phyloP scores from a whole-genome alignment of 64 coral and sea anemone genomes.

The Pocillopora verrucosa region DNA sequence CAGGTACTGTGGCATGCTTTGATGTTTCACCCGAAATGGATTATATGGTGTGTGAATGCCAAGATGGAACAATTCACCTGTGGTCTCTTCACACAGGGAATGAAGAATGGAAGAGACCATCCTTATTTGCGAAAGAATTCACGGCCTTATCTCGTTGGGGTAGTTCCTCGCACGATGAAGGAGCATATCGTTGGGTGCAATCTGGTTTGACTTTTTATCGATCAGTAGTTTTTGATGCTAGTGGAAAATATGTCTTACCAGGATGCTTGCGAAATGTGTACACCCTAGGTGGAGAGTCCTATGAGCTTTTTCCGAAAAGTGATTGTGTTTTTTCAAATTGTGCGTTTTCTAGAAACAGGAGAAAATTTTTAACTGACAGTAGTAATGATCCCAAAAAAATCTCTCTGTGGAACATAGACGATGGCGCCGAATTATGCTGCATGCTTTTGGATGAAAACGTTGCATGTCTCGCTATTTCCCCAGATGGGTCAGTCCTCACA shows the following conservation, averaged over 20 bases:
- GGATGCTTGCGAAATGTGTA: neutral
- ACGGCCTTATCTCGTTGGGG: no score
- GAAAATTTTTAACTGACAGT: neutral
- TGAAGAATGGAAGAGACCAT: neutral
- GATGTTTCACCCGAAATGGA: conserved; percentile 32
- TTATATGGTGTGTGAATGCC: conserved; percentile 18
- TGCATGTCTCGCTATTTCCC: neutral
- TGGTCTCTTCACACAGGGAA: conserved; percentile 21
- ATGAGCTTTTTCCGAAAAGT: neutral
- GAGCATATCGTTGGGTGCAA: neutral
- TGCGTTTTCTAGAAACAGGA: neutral
- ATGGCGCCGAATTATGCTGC: neutral
- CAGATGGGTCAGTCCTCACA: neutral
- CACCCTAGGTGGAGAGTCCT: neutral
- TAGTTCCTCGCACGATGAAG: neutral
- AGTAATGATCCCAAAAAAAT: neutral
- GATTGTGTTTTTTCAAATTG: neutral
- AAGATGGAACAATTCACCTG: conserved; percentile 18
- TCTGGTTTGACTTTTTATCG: neutral
- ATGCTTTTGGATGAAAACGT: neutral
- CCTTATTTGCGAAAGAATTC: neutral
- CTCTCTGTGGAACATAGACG: conserved; percentile 1
- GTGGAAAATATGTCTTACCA: neutral
- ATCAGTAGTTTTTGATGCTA: conserved; percentile 3
- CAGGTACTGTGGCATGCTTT: neutral